Percentiles rank a stretch among this genome's conserved stretches.
Evolutionary conservation across 1,140 invertebrate genomes (phyloP).

Genomic region (Heliconius melpomene): DNA sequence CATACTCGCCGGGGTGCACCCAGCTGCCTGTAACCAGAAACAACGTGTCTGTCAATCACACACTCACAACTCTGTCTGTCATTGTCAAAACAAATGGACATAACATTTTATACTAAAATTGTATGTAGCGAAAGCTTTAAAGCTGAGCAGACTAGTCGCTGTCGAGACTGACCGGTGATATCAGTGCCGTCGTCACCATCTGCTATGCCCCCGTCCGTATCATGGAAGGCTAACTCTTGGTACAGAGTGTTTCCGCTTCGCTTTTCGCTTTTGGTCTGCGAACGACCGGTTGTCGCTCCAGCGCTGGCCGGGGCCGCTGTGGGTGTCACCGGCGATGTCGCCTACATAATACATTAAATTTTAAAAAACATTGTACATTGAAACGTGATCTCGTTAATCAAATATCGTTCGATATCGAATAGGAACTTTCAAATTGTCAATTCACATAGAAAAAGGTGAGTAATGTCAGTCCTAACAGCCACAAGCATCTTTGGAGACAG

Average conservation of each 20-base stretch:
- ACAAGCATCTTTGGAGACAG: not conserved
- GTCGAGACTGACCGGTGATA: constrained; percentile 87
- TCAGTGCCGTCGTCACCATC: constrained; percentile 93
- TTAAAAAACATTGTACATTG: not conserved
- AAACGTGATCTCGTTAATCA: too few relatives aligned
- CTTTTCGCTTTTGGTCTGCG: constrained; percentile 93
- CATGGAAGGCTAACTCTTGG: constrained; percentile 95
- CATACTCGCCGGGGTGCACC: constrained; percentile 99
- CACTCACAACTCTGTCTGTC: too few relatives aligned
- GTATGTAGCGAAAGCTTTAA: not conserved
- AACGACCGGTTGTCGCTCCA: constrained; percentile 82
- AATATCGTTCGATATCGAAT: too few relatives aligned
- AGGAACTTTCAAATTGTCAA: too few relatives aligned
- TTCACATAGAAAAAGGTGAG: too few relatives aligned
- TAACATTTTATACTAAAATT: too few relatives aligned
- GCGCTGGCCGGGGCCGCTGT: constrained; percentile 45
- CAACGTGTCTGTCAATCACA: not conserved
- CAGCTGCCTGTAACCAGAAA: constrained; percentile 88
- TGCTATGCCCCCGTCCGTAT: constrained; percentile 87
- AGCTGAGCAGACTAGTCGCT: not conserved
- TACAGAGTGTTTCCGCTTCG: constrained; percentile 94
- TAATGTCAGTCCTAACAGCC: too few relatives aligned
- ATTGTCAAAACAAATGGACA: too few relatives aligned
- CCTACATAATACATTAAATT: constrained; percentile 48
- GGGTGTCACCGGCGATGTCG: constrained; percentile 82